phyloP scores from a whole-genome alignment of 2,113 vertebrate genomes.

The Cebus imitator region DNA sequence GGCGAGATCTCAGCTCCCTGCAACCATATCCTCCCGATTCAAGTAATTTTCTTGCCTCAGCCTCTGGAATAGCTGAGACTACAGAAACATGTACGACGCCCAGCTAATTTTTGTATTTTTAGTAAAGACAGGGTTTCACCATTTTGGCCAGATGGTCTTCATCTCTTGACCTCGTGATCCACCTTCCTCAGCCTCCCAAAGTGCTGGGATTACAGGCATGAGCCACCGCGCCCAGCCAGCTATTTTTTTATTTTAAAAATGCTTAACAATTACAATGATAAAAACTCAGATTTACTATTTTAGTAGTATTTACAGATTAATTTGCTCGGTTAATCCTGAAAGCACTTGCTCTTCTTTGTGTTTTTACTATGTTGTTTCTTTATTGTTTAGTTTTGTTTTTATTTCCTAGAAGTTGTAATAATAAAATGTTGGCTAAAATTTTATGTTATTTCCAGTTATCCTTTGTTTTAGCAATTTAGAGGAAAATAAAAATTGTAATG shows the following conservation, averaged over 20 bases:
- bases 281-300: not conserved
- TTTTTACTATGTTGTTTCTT: not conserved
- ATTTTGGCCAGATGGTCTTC: no score
- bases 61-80: no score
- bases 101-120: no score
- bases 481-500: not conserved
- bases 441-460: not conserved
- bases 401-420: not conserved
- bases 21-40: no score
- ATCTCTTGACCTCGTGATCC: no score
- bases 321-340: not conserved
- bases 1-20: no score
- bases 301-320: not conserved
- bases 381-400: slow-evolving; percentile 14
- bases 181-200: no score
- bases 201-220: no score
- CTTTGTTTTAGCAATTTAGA: not conserved
- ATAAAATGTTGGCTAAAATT: not conserved
- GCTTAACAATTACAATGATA: not conserved
- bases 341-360: not conserved
- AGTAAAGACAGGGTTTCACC: no score
- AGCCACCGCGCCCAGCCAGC: no score
- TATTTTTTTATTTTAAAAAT: not conserved
- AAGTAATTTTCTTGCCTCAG: no score
- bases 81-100: no score